Evolutionary conservation across 2,113 vertebrate genomes (phyloP), one percentile per base, ranked within the genome.

Genomic region (Hemiscyllium ocellatum): DNA sequence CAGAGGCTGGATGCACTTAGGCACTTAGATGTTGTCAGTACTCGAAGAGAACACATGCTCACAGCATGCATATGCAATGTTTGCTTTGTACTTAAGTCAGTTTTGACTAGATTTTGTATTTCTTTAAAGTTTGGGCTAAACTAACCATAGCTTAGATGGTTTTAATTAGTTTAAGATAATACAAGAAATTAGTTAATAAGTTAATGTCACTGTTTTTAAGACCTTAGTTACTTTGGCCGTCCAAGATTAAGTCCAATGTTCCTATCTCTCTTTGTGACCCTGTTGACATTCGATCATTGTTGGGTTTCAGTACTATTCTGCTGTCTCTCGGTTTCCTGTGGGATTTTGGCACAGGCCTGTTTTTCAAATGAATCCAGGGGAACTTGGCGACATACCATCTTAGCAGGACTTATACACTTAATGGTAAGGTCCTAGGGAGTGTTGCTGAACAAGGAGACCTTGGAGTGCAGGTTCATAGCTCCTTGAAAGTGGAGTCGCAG

Each of bases 81-180:
- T 93, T 93, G 89, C 89, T 93, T 66, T 93, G 89, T 66, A 93
- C 19, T 93, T 66, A 52, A 93, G 61, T 93, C 61, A 65, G 87
- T 90, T 56, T 90, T 93, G 89, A n/a, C 89, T 93, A 66, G 89
- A 93, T 22, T 93, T 93, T 66, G 56, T 93, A 91, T 91, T n/a
- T 42, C 80, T 83, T 93, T 66, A 93, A 93, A 33, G 56, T 93
- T 65, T 93, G 33, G 19, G 15, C n/a, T 42, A 93, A 93, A 93
- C 89, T 93, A 93, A 93, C 8, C 89, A 8, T 37, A 93, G 89
- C n/a, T 93, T 66, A 93, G 61, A 19, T 93, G 65, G 13, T 37
- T 66, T 65, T 65, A 93, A 66, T 19, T 66, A 93, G 89, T 15
- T 93, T 66, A 20, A 93, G n/a, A 66, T 65, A 93, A 93, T 66